Base-by-base conservation (phyloP, 2,113 vertebrate genomes). In the Gallinago paraguaiae region DNA sequence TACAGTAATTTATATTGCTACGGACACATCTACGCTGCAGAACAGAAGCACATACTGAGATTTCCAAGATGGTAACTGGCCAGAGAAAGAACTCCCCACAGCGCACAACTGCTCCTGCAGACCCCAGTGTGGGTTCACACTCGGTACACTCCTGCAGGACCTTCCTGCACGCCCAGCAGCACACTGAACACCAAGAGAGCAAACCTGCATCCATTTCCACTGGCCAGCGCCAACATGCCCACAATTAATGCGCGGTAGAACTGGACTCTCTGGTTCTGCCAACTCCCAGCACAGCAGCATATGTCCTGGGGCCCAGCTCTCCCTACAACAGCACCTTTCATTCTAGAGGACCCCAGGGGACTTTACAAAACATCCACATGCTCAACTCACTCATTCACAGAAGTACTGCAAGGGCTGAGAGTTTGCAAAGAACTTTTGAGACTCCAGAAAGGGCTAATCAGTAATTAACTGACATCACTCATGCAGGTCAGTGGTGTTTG, bases 361-460 rank as follows among this genome's bases (percentile, higher is more conserved):
- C 95, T 96, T 93, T 92, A 95, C 95, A 92, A 96, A 93, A 93
- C 91, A 96, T 94, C 95, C 95, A 96, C 88, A 95, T 93, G 89
- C 95, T 93, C 92, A 96, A 96, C 92, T 96, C 95, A 96, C 96
- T 96, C 95, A 97, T 93, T 94, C 94, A 92, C 95, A 96, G 95
- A 94, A 96, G 96, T 86, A 93, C 93, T 86, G 95, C 95, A 92
- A 96, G 83, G 95, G 96, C 92, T 96, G 95, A 97, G 92, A 92
- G 88, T 95, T 96, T 96, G 96, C 93, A 97, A 97, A 95, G 93
- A 95, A 93, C 93, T 96, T 95, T 96, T 96, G 96, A 95, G 95
- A 90, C 88, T 95, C 92, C 95, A 97, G 96, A 95, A 90, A 96
- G 96, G 90, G 95, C 95, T 96, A 96, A 96, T 92, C 92, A 95